Evolutionary conservation across 2,797 vertebrate species (phyloP), one percentile per base, ranked within the genome.

Genomic region (Xiphophorus birchmanni): DNA sequence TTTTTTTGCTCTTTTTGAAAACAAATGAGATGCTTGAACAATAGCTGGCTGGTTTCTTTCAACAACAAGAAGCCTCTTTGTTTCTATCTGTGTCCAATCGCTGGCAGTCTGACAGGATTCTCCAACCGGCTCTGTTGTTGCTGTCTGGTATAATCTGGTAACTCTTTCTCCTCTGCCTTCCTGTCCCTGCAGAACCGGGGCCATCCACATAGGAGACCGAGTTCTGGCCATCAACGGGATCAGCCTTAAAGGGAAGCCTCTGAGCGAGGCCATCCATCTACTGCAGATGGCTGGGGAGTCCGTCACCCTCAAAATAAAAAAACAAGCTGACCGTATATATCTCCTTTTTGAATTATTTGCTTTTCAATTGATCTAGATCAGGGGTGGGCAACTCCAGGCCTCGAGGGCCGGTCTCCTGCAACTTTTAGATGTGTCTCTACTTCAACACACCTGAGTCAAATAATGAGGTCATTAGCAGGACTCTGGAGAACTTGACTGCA

Each of bases 301-400:
- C 0, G 99, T 99, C 86, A 99, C 98, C 0, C 94, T 99, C 85
- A 99, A 99, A 95, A 99, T 99, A 94, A 99, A 98, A 94, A 99
- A 99, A 82, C 97, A 97, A 89, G 93, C 94, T 0, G 97, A 99
- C 78, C 90, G 98, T 98, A 97, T 93, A 73, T 44, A 48, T 74
- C 21, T 4, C 29, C 12, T 29, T 75, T 11, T 3, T 0, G 32
- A 23, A 18, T 47, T 44, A 18, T 29, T 56, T 63, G 58, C 54
- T 56, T 56, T 56, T 11, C 54, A n/a, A 0, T 52, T 52, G 50
- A 52, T 23, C 6, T 23, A 52, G 6, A 50, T 12, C n/a, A n/a
- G n/a, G n/a, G n/a, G n/a, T n/a, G n/a, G n/a, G n/a, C n/a, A n/a
- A n/a, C n/a, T n/a, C n/a, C n/a, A n/a, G n/a, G n/a, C n/a, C n/a